phyloP scores from a whole-genome alignment of 2,888 invertebrate species.

The Diachrysia chrysitis region DNA sequence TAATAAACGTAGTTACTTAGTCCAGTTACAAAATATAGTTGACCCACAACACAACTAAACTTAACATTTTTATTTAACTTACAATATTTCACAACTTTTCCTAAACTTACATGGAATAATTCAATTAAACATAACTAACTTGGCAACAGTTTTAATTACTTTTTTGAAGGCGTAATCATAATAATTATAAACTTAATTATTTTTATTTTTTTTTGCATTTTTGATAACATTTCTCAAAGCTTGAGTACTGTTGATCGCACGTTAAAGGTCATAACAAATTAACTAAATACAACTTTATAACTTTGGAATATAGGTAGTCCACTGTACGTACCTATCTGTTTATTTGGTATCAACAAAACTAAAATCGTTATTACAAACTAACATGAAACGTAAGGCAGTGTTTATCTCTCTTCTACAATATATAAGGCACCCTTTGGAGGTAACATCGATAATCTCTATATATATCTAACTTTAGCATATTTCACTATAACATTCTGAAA shows the following conservation, averaged over 20 bases:
- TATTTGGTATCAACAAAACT: conserved; percentile 1
- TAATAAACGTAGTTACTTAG: background rate
- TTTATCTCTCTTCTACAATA: background rate
- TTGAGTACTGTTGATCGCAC: background rate
- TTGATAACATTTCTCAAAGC: no score
- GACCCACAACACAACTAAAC: background rate
- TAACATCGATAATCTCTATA: background rate
- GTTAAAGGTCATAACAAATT: background rate
- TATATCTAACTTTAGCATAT: background rate
- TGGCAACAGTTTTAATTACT: background rate
- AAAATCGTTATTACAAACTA: background rate
- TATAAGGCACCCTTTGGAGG: background rate
- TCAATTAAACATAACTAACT: background rate
- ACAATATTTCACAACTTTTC: background rate
- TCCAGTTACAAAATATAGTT: background rate
- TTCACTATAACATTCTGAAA: background rate
- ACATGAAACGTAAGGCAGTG: background rate
- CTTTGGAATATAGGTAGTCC: no score
- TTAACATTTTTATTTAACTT: background rate
- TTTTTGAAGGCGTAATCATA: background rate
- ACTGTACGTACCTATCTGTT: background rate
- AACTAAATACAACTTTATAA: background rate
- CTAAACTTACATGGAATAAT: background rate
- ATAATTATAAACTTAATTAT: background rate
- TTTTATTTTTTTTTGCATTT: no score